phyloP scores from a whole-genome alignment of 2,888 invertebrate species.

The Euproctis similis region DNA sequence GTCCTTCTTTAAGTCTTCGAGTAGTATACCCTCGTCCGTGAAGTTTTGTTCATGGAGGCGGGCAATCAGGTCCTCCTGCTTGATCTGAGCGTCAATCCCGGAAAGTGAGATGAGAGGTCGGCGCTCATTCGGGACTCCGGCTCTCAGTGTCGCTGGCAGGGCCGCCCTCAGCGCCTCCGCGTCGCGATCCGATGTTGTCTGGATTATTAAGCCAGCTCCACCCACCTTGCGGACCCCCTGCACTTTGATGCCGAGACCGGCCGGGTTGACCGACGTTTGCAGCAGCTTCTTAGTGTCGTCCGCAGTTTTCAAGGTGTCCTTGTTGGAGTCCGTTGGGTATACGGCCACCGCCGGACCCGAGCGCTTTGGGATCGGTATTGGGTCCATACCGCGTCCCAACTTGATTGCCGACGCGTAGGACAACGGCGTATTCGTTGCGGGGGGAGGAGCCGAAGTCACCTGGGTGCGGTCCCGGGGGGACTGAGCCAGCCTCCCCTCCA shows the following conservation, averaged over 20 bases:
- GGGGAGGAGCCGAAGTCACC: no score
- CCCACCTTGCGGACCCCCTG: no score
- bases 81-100: background rate
- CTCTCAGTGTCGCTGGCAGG: conserved; percentile 2
- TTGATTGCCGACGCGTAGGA: background rate
- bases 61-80: conserved; percentile 4
- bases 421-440: no score
- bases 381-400: background rate
- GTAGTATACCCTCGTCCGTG: background rate
- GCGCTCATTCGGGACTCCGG: conserved; percentile 2
- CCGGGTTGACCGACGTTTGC: conserved; percentile 2
- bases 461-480: no score
- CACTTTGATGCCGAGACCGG: no score
- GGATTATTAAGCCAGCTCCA: conserved; percentile 7
- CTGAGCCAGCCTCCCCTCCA: no score
- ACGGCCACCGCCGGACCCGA: conserved; percentile 7
- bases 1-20: background rate
- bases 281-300: conserved; percentile 8
- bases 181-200: conserved; percentile 3
- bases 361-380: background rate
- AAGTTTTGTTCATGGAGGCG: background rate
- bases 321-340: conserved; percentile 6
- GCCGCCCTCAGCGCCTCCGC: conserved; percentile 2
- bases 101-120: conserved; percentile 4
- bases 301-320: background rate